Evolutionary conservation across 2,888 invertebrate species (phyloP), one percentile per base, ranked within the genome.

Genomic region (Sialis lutaria): DNA sequence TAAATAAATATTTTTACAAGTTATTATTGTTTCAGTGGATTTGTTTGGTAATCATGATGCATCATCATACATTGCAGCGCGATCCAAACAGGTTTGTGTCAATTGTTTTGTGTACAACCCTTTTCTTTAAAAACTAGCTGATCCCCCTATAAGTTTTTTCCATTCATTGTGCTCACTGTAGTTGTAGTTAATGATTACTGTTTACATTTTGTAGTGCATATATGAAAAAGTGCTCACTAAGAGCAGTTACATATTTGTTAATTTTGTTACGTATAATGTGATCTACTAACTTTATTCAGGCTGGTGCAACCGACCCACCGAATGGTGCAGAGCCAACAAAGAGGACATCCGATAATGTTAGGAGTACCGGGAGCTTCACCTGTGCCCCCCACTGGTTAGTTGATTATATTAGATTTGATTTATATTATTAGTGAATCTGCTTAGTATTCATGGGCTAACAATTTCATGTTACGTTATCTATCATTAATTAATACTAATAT

Each of bases 1-100:
- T 35, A 35, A 35, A 35, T 35, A 35, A 9, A 35, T n/a, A 35
- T 44, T 44, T 37, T 45, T 35, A 12, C 22, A 42, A 10, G 10
- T 42, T 30, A 31, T 10, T 22, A 33, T 31, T 33, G 33, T 22
- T 46, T 40, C 32, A 44, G 33, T 43, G 33, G 13, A 47, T 44
- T 50, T 51, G 47, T 50, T 50, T 34, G 39, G 45, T 37, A 46
- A 64, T 60, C 57, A 65, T 67, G 63, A 65, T 69, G 60, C 67
- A 70, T 57, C 64, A 78, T 64, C 74, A 75, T 60, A 70, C 76
- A 64, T 72, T 75, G 61, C 75, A 75, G 58, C 77, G 78, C 63
- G 79, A 78, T 69, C 61, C 66, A 50, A 61, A 56, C 51, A 69
- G 69, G 69, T 69, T 57, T 55, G 56, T 55, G 10, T 10, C 12